Percentiles rank a stretch among this genome's conserved stretches.
Conservation (phyloP, 2,888 invertebrate genomes). For the Euspilapteryx auroguttella region DNA sequence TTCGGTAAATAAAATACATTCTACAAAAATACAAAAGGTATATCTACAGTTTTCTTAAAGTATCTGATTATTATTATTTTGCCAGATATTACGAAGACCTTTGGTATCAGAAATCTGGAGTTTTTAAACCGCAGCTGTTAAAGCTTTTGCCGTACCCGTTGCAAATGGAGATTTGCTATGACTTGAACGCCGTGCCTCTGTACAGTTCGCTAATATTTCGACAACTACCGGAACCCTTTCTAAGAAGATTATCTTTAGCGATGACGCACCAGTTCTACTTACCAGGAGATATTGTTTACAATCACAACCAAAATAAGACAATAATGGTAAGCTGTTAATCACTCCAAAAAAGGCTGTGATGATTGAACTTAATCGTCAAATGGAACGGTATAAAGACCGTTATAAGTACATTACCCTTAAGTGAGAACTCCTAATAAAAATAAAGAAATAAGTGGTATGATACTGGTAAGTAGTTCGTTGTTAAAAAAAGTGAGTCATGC, state of each 20-base stretch:
- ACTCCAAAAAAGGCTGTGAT: no score
- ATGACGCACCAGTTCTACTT: constrained; percentile 58
- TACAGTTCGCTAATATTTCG: constrained; percentile 53
- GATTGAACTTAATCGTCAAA: no score
- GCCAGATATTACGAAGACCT: constrained; percentile 54
- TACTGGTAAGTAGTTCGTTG: no score
- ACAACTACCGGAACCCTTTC: constrained; percentile 51
- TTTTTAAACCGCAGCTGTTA: constrained; percentile 40
- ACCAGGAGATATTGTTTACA: constrained; percentile 52
- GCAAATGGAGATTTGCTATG: constrained; percentile 54
- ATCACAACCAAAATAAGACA: constrained; percentile 49
- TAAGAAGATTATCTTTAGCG: constrained; percentile 45
- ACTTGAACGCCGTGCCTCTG: constrained; percentile 50
- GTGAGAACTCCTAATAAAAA: no score
- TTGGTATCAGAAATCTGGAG: constrained; percentile 55
- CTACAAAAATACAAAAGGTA: no score
- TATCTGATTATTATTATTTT: no score
- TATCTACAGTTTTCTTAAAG: no score
- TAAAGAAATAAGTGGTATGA: no score
- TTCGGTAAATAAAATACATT: constrained; percentile 20
- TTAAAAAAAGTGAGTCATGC: no score
- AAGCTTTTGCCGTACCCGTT: constrained; percentile 41
- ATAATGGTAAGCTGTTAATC: constrained; percentile 34
- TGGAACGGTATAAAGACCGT: no score
- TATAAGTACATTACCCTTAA: no score